Percentiles rank a stretch among this genome's conserved stretches.
Evolutionary conservation across 2,888 invertebrate species (phyloP).

Genomic region (Rutpela maculata): DNA sequence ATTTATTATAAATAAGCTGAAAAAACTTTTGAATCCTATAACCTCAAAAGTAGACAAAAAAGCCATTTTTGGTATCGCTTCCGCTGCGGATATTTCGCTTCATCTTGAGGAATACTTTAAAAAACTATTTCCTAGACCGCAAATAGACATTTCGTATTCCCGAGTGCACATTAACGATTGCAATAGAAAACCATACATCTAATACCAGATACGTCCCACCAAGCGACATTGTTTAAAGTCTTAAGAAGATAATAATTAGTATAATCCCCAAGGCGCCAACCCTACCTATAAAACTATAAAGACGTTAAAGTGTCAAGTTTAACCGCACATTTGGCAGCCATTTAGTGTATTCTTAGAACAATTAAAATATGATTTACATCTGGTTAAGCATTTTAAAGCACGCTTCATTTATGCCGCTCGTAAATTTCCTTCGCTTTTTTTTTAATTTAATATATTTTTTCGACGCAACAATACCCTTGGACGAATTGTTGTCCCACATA

Average conservation of each 20-base stretch:
- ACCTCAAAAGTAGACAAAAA: no score
- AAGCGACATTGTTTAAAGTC: constrained; percentile 1
- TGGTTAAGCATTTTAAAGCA: constrained; percentile 43
- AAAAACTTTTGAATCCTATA: no score
- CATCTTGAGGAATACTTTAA: no score
- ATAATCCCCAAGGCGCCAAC: constrained; percentile 29
- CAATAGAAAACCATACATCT: no score
- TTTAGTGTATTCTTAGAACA: constrained; percentile 56
- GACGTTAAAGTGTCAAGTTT: constrained; percentile 39
- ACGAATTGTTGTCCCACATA: neutral
- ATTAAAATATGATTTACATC: constrained; percentile 59
- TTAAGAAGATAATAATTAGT: constrained; percentile 27
- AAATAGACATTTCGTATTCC: no score
- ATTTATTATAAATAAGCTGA: no score
- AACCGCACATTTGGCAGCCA: constrained; percentile 51
- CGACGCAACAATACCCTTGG: constrained; percentile 7
- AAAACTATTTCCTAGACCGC: no score
- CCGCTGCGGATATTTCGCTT: no score
- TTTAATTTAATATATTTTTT: constrained; percentile 8
- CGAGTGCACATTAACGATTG: no score
- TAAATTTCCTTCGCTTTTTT: constrained; percentile 12
- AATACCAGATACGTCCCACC: no score
- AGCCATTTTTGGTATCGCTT: no score
- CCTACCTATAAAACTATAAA: constrained; percentile 40
- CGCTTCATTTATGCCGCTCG: constrained; percentile 14